A percentile compares a stretch with the other conserved stretches of the same genome.
These are phyloP conservation scores for Taenioides sp. DNA, from an alignment of 2,797 vertebrate genomes.

Conservation along the genomic window DNA sequence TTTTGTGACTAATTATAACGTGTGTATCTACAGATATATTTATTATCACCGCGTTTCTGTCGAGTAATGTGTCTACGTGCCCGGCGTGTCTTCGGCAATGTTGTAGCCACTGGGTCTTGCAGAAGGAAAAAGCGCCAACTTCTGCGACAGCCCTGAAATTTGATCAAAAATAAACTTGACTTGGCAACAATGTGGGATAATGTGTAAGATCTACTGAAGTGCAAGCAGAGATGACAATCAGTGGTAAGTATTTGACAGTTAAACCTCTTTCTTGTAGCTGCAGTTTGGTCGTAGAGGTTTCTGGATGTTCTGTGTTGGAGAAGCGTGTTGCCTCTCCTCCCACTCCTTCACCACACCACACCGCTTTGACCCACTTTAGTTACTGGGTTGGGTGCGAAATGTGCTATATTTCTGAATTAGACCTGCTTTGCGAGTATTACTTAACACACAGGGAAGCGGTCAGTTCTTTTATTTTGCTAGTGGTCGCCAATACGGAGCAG, in stretches of 20 bases:
- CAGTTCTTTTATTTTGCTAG: too few species aligned
- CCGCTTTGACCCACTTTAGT: conserved; percentile 51
- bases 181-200: not conserved
- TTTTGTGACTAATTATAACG: accelerated
- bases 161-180: conserved; percentile 19
- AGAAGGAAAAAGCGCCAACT: conserved; percentile 83
- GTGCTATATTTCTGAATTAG: too few species aligned
- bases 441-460: not conserved
- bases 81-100: conserved; percentile 35
- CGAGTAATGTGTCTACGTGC: not conserved
- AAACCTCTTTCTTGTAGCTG: too few species aligned
- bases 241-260: conserved; percentile 33
- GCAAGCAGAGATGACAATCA: conserved; percentile 25
- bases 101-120: conserved; percentile 27
- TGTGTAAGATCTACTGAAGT: conserved; percentile 1
- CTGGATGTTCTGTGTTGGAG: conserved; percentile 21
- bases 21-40: accelerated
- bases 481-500: accelerated
- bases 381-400: conserved; percentile 11
- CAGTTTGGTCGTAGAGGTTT: not conserved
- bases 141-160: conserved; percentile 42
- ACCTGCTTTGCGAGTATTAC: accelerated
- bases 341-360: conserved; percentile 23
- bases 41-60: not conserved
- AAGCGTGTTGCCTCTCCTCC: conserved; percentile 44